Evolutionary conservation across 1,140 invertebrate species (phyloP).

Genomic region (Drosophila suzukii): DNA sequence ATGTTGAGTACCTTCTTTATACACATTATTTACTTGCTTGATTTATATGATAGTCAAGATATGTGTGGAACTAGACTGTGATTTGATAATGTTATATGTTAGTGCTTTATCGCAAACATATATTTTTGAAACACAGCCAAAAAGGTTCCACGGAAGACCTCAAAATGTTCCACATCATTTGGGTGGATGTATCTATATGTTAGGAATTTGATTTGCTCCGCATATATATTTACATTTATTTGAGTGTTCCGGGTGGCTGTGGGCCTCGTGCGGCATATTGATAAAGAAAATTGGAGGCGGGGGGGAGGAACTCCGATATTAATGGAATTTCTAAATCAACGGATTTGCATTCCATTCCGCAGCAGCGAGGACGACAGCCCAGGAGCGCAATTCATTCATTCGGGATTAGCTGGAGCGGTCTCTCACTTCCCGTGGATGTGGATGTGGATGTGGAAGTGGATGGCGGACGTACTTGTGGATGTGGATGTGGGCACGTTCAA

Average conservation of each 20-base stretch:
- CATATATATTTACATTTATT: constrained; percentile 18
- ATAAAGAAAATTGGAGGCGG: constrained; percentile 39
- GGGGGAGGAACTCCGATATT: constrained; percentile 51
- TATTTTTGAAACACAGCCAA: no score
- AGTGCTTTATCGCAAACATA: no score
- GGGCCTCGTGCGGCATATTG: constrained; percentile 51
- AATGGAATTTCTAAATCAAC: constrained; percentile 65
- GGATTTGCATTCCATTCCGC: constrained; percentile 54
- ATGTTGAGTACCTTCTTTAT: no score
- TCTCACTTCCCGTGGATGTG: constrained; percentile 26
- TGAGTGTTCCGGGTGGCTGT: background rate
- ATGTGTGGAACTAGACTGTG: no score
- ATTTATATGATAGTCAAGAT: no score
- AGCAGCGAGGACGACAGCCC: constrained; percentile 37
- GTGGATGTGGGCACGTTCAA: constrained; percentile 36
- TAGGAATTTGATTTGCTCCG: constrained; percentile 18
- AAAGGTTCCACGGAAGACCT: background rate
- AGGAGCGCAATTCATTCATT: constrained; percentile 71
- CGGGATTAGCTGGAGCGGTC: constrained; percentile 59
- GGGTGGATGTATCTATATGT: background rate
- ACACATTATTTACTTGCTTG: no score
- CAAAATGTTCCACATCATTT: background rate
- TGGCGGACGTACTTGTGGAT: background rate
- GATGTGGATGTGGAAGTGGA: background rate
- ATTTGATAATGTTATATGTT: no score